Evolutionary conservation across 2,113 vertebrate species (phyloP).

Genomic region (Neopipo cinnamomea): DNA sequence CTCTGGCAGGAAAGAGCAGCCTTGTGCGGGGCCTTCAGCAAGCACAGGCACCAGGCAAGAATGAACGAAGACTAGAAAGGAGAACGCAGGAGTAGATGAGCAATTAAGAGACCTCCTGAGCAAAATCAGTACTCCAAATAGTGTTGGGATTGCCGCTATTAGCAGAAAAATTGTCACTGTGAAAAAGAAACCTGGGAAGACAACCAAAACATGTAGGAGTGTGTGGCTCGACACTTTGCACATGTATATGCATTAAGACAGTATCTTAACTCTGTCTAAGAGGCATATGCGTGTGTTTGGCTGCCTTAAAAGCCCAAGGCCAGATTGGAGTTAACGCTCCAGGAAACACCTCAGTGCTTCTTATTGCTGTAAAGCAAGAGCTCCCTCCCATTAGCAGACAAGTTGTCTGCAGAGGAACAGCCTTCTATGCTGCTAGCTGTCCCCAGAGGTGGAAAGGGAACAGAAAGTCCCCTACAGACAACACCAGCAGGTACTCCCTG

Average conservation of each 20-base stretch:
- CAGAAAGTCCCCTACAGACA: background rate
- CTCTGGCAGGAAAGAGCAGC: conserved; percentile 60
- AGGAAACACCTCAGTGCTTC: background rate
- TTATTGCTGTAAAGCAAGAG: background rate
- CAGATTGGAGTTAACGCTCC: background rate
- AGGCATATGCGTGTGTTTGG: background rate
- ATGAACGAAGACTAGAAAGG: background rate
- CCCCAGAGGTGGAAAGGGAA: background rate
- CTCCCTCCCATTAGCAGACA: background rate
- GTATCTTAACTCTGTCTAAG: background rate
- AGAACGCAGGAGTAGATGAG: background rate
- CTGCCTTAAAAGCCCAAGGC: background rate
- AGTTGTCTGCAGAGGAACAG: background rate
- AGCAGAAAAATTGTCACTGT: background rate
- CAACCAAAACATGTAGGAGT: background rate
- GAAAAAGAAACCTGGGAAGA: background rate
- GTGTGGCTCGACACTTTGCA: background rate
- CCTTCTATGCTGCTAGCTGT: background rate
- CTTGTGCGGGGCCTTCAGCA: conserved; percentile 9
- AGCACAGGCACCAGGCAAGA: background rate
- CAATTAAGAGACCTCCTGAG: background rate
- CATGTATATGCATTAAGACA: background rate
- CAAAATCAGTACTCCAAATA: background rate
- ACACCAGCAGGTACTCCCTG: background rate
- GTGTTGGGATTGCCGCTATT: background rate